A percentile compares a stretch with the other conserved stretches of the same genome.
phyloP scores from a whole-genome alignment of 37 sponge, comb jelly and placozoan species.

The Aphrocallistes beatrix region DNA sequence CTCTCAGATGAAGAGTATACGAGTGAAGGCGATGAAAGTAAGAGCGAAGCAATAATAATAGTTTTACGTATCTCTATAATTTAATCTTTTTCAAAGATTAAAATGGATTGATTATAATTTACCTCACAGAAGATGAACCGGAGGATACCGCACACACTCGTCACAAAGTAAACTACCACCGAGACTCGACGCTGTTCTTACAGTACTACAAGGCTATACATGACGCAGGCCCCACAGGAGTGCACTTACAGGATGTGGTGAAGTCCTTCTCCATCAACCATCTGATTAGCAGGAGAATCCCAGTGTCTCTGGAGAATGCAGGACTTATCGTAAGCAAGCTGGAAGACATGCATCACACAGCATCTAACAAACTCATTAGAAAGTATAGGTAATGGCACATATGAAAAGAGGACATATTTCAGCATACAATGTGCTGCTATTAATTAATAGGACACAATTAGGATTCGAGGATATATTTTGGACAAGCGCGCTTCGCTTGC shows the following conservation, averaged over 20 bases:
- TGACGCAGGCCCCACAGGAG: neutral
- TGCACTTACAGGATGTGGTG: neutral
- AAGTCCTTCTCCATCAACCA: neutral
- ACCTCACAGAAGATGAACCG: too few relatives aligned
- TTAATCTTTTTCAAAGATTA: too few relatives aligned
- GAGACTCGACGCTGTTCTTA: neutral
- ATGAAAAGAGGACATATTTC: too few relatives aligned
- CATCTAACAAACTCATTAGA: neutral
- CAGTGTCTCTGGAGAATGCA: neutral
- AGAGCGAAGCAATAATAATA: neutral
- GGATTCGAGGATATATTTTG: too few relatives aligned
- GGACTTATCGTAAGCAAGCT: neutral
- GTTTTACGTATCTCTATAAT: too few relatives aligned
- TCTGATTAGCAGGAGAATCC: neutral
- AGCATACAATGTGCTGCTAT: too few relatives aligned
- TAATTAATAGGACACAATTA: too few relatives aligned
- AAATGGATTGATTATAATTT: too few relatives aligned
- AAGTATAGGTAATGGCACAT: neutral
- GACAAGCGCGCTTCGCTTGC: too few relatives aligned
- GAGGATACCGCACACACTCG: neutral
- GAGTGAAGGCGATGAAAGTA: neutral
- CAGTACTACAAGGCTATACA: neutral
- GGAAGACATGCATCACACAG: neutral
- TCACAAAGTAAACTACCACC: neutral
- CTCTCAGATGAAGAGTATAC: neutral